Evolutionary conservation across 2,888 invertebrate species (phyloP).

Genomic region (Hofmannophila pseudospretella): DNA sequence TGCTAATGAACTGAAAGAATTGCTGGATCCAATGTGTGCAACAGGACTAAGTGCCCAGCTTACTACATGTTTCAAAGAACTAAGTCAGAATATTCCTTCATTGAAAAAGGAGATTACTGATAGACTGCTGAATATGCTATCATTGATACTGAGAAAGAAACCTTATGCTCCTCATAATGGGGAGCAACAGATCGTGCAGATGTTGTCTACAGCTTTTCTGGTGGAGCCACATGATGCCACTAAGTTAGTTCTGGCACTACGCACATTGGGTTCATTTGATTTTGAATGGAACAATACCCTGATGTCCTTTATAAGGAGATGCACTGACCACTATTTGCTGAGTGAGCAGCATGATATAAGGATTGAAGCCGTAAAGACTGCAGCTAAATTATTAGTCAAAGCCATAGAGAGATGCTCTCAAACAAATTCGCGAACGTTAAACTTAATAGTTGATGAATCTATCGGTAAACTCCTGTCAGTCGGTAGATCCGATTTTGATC

Average conservation of each 20-base stretch:
- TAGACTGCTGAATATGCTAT: constrained; percentile 93
- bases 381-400: constrained; percentile 90
- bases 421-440: constrained; percentile 88
- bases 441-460: constrained; percentile 93
- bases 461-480: constrained; percentile 93
- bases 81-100: constrained; percentile 92
- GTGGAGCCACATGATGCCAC: constrained; percentile 84
- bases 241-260: constrained; percentile 93
- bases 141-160: constrained; percentile 92
- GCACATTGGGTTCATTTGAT: constrained; percentile 93
- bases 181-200: constrained; percentile 60
- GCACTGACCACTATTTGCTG: constrained; percentile 93
- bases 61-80: constrained; percentile 93
- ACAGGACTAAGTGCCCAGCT: constrained; percentile 93
- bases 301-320: constrained; percentile 94
- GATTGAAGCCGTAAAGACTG: constrained; percentile 95
- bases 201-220: constrained; percentile 54
- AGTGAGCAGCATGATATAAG: constrained; percentile 93
- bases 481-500: constrained; percentile 96
- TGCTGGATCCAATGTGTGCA: constrained; percentile 94
- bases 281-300: constrained; percentile 94
- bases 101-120: constrained; percentile 95
- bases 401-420: constrained; percentile 83
- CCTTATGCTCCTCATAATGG: constrained; percentile 81
- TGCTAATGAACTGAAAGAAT: constrained; percentile 86